Evolutionary conservation across 2,113 vertebrate species (phyloP).

Genomic region (Podarcis raffonei): DNA sequence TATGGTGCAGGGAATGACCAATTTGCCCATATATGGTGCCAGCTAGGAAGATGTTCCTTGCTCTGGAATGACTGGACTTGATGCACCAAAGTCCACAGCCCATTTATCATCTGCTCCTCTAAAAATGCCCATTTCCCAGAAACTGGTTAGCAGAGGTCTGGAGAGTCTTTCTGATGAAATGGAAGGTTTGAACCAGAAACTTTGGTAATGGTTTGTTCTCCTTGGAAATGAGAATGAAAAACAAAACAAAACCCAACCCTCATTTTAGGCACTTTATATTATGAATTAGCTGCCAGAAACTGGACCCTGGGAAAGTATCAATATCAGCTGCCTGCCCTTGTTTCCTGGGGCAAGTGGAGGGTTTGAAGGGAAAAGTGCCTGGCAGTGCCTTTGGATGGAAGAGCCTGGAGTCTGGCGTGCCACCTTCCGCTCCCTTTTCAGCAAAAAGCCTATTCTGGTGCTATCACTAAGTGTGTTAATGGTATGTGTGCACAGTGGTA

Average conservation of each 20-base stretch:
- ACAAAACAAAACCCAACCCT: background rate
- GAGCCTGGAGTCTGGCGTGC: background rate
- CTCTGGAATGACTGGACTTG: background rate
- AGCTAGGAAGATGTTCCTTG: background rate
- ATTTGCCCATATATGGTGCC: background rate
- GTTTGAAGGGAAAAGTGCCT: background rate
- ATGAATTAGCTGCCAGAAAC: background rate
- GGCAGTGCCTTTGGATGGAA: background rate
- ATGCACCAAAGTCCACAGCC: rapidly evolving
- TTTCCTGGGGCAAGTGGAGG: background rate
- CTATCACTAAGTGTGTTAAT: too few relatives aligned
- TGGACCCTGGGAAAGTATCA: background rate
- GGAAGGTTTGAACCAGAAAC: conserved; percentile 59
- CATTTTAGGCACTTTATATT: too few relatives aligned
- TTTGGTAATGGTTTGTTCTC: rapidly evolving
- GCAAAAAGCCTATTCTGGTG: background rate
- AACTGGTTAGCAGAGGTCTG: background rate
- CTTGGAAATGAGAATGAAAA: background rate
- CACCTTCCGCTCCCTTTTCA: background rate
- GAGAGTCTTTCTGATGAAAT: conserved; percentile 43
- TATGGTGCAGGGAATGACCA: background rate
- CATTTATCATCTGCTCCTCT: rapidly evolving
- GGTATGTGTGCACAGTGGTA: too few relatives aligned
- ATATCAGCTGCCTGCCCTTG: background rate
- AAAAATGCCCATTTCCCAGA: background rate